Conservation (phyloP, 2,797 vertebrate genomes). For the Nyctalus aviator region DNA sequence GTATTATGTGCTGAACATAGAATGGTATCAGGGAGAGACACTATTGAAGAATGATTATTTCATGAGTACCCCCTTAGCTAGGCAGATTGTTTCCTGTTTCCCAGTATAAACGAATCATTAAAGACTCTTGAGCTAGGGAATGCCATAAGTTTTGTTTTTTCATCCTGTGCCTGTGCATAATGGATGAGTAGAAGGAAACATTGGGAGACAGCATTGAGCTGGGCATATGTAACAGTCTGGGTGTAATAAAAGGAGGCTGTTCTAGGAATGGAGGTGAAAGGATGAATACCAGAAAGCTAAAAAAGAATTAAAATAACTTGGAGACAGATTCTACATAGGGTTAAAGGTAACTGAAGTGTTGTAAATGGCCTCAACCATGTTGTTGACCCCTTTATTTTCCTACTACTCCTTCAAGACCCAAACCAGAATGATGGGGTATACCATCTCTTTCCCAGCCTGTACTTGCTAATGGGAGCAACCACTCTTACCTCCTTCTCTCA, state of each 20-base stretch:
- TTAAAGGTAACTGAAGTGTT: not conserved
- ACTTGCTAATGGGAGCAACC: not conserved
- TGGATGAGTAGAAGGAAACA: not conserved
- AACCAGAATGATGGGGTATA: constrained; percentile 3
- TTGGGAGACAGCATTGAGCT: not conserved
- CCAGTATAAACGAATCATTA: not conserved
- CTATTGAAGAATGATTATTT: not conserved
- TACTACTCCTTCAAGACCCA: constrained; percentile 17
- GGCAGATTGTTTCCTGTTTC: constrained; percentile 13
- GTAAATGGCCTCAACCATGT: not conserved
- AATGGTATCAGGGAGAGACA: not conserved
- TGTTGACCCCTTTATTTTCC: not conserved
- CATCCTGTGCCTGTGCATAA: not conserved
- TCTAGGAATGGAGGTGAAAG: not conserved
- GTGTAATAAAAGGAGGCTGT: not conserved
- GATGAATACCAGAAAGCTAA: not conserved
- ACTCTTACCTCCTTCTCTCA: not conserved
- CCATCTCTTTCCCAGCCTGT: not conserved
- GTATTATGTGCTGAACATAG: not conserved
- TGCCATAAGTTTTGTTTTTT: not conserved
- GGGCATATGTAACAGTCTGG: not conserved
- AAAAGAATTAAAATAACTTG: not conserved
- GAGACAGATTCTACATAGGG: not conserved
- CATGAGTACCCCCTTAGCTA: not conserved
- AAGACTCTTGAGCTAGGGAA: not conserved